Evolutionary conservation across 1,140 invertebrate genomes (phyloP), one percentile per base, ranked within the genome.

Genomic region (Trichonephila clavata): DNA sequence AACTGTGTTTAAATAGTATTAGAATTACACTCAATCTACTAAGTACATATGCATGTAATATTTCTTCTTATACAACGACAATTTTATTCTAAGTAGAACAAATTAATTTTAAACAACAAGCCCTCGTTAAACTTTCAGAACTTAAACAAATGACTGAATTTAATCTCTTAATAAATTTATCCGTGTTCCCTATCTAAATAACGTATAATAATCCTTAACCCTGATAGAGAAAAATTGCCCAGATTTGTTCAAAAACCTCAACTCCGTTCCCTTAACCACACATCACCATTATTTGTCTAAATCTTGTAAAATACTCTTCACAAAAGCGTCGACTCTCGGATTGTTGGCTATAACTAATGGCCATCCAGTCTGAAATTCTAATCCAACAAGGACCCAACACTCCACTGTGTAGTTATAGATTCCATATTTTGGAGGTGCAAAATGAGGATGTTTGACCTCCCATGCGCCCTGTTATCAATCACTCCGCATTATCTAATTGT

Each of bases 401-500:
- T 89, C 63, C 32, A 71, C 87, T 24, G 63, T 50, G 63, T 89
- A 24, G 43, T 71, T 71, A 89, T 68, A 89, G 39, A 89, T 89
- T 89, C 24, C 87, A 89, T 89, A 89, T 89, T 89, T 68, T 71
- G 32, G 65, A 24, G 57, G 84, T 86, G 61, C 59, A 86, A 86
- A 86, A 86, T 86, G 84, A n/a, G 57, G 57, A 86, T 59, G 18
- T 86, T 86, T 89, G 87, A 89, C 87, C 87, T 59, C 63, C 39
- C 10, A 10, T 7, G 8, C 87, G 32, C 63, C 87, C 65, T 24
- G 81, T 59, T 84, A 89, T 89, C 63, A 89, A 89, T 89, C 87
- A 89, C 65, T 21, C n/a, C 24, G 87, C 39, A 89, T 89, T 89
- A 89, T 89, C 87, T 89, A 89, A 89, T 89, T 89, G 87, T 89